Evolutionary conservation across 2,113 vertebrate genomes (phyloP), one percentile per base, ranked within the genome.

Genomic region (Thymallus thymallus): DNA sequence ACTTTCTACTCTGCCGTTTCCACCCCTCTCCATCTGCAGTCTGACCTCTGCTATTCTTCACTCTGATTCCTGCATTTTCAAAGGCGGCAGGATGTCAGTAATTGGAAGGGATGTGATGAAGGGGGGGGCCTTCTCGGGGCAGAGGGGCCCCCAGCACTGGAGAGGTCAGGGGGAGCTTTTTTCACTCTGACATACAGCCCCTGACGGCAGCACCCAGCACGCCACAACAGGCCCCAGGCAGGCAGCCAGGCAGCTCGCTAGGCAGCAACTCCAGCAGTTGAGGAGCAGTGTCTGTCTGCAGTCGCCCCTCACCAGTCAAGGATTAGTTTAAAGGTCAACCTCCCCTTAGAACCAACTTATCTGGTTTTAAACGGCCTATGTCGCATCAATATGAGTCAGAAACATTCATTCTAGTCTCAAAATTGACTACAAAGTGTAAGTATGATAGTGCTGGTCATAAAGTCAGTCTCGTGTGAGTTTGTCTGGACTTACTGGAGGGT

Each of bases 51-150:
- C 88, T 92, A 88, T 91, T 91, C 91, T 91, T 90, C 89, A 89
- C 88, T 91, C 89, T 88, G 89, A 91, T 91, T 90, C 87, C 86
- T 89, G 88, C 86, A 84, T 89, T 88, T 91, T 91, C 91, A 92
- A 92, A 91, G 88, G 91, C 85, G 82, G 88, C 86, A 88, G 91
- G 91, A 92, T 90, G 89, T 87, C 88, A 90, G 91, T 92, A 93
- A 93, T 91, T 92, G 91, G 87, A 92, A 89, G 91, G 91, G 92
- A 92, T 92, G 91, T 90, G 89, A 92, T 90, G 85, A 81, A 91
- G 86, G 76, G 70, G 86, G 89, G 86, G 83, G 81, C 82, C 86
- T 86, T 87, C 86, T 86, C 74, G 82, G 84, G 84, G 88, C 79
- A 88, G 76, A 78, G 88, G 82, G 88, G 86, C 88, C 88, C 87